Conservation (phyloP, 2,888 invertebrate genomes). For the Gonocerus acuteangulatus region DNA sequence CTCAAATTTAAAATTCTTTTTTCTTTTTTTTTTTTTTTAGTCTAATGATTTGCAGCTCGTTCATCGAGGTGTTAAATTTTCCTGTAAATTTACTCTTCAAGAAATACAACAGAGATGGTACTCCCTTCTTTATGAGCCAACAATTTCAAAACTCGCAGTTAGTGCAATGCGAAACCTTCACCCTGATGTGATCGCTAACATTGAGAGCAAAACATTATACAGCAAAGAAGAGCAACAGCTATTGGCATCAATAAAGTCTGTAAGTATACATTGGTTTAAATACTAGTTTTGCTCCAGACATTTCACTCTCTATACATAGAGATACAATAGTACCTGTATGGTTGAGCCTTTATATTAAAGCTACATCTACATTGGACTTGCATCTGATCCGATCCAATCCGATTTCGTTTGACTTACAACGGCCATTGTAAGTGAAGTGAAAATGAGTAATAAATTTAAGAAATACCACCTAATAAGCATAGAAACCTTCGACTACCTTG, state of each 20-base stretch:
- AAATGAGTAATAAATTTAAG: too few species aligned
- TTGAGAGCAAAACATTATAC: slow-evolving; percentile 82
- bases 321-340: too few species aligned
- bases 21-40: slow-evolving; percentile 42
- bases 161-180: slow-evolving; percentile 90
- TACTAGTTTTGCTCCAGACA: too few species aligned
- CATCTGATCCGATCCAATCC: too few species aligned
- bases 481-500: too few species aligned
- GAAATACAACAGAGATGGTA: slow-evolving; percentile 96
- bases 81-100: slow-evolving; percentile 85
- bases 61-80: slow-evolving; percentile 88
- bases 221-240: slow-evolving; percentile 83
- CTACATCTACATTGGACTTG: too few species aligned
- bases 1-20: too few species aligned
- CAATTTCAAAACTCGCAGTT: slow-evolving; percentile 82
- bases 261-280: slow-evolving; percentile 48
- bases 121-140: slow-evolving; percentile 87
- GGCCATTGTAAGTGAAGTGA: too few species aligned
- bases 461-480: too few species aligned
- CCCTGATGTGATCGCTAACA: slow-evolving; percentile 77
- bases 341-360: too few species aligned
- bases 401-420: too few species aligned
- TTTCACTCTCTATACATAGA: too few species aligned
- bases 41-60: slow-evolving; percentile 56
- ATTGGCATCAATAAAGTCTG: slow-evolving; percentile 71